These are phyloP conservation scores for Paradisaea rubra DNA, from an alignment of 2,113 vertebrate species.

Conservation along the genomic window DNA sequence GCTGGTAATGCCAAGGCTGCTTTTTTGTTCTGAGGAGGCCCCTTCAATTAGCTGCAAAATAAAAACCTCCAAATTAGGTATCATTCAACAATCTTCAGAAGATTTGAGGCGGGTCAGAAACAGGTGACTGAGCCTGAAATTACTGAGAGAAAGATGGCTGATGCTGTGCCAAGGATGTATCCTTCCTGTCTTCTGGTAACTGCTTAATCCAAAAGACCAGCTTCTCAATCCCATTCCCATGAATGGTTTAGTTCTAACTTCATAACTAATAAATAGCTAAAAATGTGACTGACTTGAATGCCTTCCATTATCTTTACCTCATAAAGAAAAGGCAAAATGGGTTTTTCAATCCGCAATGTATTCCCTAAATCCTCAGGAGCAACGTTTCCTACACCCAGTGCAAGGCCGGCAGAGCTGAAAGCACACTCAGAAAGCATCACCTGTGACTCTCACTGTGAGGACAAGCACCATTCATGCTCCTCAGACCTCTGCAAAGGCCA, in stretches of 20 bases:
- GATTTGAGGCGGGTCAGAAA: background rate
- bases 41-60: slow-evolving; percentile 88
- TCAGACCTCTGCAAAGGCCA: background rate
- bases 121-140: background rate
- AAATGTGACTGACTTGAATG: background rate
- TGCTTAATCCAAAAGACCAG: background rate
- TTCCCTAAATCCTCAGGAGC: background rate
- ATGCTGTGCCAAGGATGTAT: background rate
- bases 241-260: background rate
- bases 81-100: background rate
- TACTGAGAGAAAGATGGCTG: background rate
- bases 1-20: slow-evolving; percentile 88
- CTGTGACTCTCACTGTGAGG: background rate
- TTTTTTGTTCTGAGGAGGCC: slow-evolving; percentile 85
- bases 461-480: background rate
- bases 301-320: background rate
- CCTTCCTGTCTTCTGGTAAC: background rate
- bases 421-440: background rate
- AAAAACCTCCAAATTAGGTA: background rate
- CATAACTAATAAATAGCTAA: background rate
- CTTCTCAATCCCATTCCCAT: background rate
- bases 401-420: background rate
- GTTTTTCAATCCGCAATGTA: background rate
- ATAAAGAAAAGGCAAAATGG: background rate
- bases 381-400: background rate